Evolutionary conservation across 2,888 invertebrate genomes (phyloP), one percentile per base, ranked within the genome.

Genomic region (Amiota minor): DNA sequence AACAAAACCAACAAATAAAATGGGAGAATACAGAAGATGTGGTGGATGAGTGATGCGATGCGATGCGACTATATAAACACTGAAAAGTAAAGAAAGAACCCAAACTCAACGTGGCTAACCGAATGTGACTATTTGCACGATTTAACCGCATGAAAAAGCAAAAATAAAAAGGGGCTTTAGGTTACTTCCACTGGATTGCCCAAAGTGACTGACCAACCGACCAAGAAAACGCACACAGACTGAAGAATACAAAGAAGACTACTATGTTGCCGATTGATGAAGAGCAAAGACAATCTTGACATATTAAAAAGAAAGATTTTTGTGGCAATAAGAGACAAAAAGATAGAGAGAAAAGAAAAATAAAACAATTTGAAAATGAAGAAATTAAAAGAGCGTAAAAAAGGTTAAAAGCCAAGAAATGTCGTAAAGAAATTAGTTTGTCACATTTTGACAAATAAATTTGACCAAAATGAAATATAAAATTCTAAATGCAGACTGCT

Each of bases 371-470:
- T n/a, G 11, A 50, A 50, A 50, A n/a, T 12, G 53, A 12, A 50
- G n/a, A 50, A 50, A 50, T 50, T 50, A 50, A n/a, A n/a, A 50
- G 53, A n/a, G 53, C 53, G 53, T 50, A n/a, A 50, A 50, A 50
- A 50, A n/a, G n/a, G 53, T n/a, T n/a, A 3, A 50, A 50, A n/a
- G 35, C 35, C 2, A 35, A 35, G 35, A 35, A 35, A 35, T 35
- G 35, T 35, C 35, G 35, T 35, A 35, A 35, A 35, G 35, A 35
- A 35, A 35, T 35, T 35, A 35, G 35, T 35, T 35, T 35, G 35
- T 35, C 35, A 35, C 35, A 35, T 35, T 35, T 35, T 35, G 35
- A 8, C 6, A 35, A 35, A 35, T 35, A 35, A 35, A 35, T 35
- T 35, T 6, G 6, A 35, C 35, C 35, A 35, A 35, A 35, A 2